Percentiles rank a stretch among this genome's conserved stretches.
phyloP scores from a whole-genome alignment of 2,888 invertebrate species.

The Augiades crinisus region DNA sequence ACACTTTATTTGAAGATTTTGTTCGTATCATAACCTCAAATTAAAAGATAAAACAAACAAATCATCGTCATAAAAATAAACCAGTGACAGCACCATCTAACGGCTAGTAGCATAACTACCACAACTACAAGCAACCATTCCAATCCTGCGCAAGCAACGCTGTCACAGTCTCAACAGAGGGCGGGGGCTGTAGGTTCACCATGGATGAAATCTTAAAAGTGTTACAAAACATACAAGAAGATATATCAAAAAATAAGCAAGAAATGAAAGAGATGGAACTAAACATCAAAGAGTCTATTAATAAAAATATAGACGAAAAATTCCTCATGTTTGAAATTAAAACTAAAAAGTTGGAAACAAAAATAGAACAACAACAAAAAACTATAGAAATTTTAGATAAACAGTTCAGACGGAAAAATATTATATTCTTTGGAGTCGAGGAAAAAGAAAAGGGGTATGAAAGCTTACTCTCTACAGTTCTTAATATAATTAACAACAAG shows the following conservation, averaged over 20 bases:
- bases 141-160: not conserved
- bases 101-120: not conserved
- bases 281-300: constrained; percentile 32
- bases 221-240: constrained; percentile 30
- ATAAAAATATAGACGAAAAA: constrained; percentile 33
- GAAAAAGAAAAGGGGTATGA: constrained; percentile 29
- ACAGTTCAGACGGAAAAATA: constrained; percentile 32
- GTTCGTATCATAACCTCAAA: too few species aligned
- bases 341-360: constrained; percentile 30
- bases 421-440: constrained; percentile 36
- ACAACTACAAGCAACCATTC: too few species aligned
- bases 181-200: not conserved
- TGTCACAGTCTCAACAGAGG: not conserved
- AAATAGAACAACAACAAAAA: constrained; percentile 37
- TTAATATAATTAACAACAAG: constrained; percentile 26
- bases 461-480: constrained; percentile 12
- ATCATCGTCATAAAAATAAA: too few species aligned
- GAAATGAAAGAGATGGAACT: constrained; percentile 34
- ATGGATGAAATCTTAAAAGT: not conserved
- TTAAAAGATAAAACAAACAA: too few species aligned
- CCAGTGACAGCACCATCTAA: not conserved
- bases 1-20: too few species aligned
- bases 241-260: constrained; percentile 31
- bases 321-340: constrained; percentile 28
- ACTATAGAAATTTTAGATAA: constrained; percentile 33